Conservation (phyloP, 2,888 invertebrate genomes). For the Nemapogon koenigi region DNA sequence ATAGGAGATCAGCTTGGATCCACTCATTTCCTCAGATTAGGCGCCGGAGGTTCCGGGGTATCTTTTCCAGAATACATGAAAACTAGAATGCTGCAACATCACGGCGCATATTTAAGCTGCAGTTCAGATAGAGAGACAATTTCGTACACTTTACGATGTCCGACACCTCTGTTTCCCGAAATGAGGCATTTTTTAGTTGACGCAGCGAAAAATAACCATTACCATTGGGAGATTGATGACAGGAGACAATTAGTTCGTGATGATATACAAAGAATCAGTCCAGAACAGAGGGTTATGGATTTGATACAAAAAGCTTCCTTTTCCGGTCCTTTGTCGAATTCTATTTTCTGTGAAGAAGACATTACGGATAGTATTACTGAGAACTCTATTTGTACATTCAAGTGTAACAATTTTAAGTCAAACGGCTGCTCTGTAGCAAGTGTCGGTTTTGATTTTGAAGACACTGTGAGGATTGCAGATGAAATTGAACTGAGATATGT, state of each 20-base stretch:
- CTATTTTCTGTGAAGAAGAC: conserved; percentile 32
- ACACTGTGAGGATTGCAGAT: conserved; percentile 36
- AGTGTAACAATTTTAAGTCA: conserved; percentile 24
- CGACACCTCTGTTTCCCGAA: conserved; percentile 24
- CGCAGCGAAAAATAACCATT: conserved; percentile 24
- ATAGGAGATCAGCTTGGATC: conserved; percentile 74
- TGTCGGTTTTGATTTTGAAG: conserved; percentile 39
- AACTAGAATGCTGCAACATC: conserved; percentile 77
- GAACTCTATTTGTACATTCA: conserved; percentile 23
- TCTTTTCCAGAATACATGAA: conserved; percentile 73
- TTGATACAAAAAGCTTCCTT: conserved; percentile 39
- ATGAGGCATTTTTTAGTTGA: conserved; percentile 38
- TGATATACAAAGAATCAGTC: conserved; percentile 28
- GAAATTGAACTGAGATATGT: conserved; percentile 25
- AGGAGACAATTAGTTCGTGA: conserved; percentile 27
- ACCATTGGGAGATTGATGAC: conserved; percentile 36
- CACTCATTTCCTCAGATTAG: conserved; percentile 77
- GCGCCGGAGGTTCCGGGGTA: conserved; percentile 75
- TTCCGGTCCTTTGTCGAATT: conserved; percentile 36
- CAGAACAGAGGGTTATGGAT: conserved; percentile 35
- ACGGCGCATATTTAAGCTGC: conserved; percentile 73
- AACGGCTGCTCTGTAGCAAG: conserved; percentile 34
- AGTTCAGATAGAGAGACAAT: conserved; percentile 78
- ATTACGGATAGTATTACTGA: conserved; percentile 28
- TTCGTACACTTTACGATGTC: conserved; percentile 71